Percentiles rank a stretch among this genome's conserved stretches.
phyloP scores from a whole-genome alignment of 92 coral and sea anemone species.

The Isaurus tuberculatus region DNA sequence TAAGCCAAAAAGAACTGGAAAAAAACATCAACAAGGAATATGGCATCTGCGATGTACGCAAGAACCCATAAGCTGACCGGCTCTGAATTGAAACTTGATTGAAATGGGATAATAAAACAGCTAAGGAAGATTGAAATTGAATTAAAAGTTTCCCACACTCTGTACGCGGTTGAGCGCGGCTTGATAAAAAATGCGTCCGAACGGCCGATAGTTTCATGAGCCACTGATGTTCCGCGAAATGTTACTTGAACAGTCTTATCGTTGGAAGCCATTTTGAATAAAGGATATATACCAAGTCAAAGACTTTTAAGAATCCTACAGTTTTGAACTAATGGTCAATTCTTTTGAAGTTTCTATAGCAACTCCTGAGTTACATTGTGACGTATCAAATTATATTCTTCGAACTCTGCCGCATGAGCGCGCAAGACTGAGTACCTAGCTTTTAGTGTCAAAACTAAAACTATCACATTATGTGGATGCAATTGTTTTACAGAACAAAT shows the following conservation, averaged over 20 bases:
- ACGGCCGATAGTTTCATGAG: constrained; percentile 38
- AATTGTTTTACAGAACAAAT: no score
- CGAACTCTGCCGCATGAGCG: neutral
- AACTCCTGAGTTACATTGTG: neutral
- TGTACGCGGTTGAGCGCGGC: constrained; percentile 71
- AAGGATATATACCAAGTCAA: neutral
- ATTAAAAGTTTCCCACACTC: constrained; percentile 72
- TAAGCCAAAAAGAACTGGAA: constrained; percentile 73
- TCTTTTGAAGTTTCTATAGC: neutral
- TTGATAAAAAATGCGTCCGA: constrained; percentile 54
- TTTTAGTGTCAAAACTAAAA: no score
- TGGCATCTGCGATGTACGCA: constrained; percentile 65
- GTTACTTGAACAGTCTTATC: constrained; percentile 73
- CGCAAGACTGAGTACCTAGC: neutral
- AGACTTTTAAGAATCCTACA: neutral
- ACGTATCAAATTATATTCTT: neutral
- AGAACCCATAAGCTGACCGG: constrained; percentile 56
- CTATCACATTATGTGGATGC: no score
- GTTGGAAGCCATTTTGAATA: constrained; percentile 51
- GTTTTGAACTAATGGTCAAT: neutral
- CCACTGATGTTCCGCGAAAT: constrained; percentile 77
- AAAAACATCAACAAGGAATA: constrained; percentile 69
- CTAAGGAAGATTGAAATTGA: constrained; percentile 59
- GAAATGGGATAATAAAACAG: constrained; percentile 77
- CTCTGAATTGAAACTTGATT: constrained; percentile 77